These are phyloP conservation scores for Anolis carolinensis DNA, from an alignment of 2,113 vertebrate genomes.

Conservation along the genomic window DNA sequence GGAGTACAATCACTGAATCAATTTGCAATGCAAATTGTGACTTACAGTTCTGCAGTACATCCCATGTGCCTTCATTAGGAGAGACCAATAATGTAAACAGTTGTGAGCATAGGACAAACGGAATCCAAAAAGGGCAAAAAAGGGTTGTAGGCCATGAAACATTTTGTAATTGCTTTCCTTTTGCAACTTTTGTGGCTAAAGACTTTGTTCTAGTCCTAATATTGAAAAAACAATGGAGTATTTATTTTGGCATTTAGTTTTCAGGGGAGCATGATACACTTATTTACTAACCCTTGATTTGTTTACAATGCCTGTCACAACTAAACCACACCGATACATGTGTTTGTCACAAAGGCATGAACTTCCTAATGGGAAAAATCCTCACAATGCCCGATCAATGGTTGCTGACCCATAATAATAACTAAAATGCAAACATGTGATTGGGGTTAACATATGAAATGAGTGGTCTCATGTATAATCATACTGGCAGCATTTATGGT, in stretches of 20 bases:
- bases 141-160: background rate
- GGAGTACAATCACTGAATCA: too few species aligned
- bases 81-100: background rate
- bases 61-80: too few species aligned
- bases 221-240: background rate
- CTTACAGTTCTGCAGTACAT: too few species aligned
- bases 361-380: slow-evolving; percentile 22
- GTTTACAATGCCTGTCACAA: slow-evolving; percentile 37
- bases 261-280: background rate
- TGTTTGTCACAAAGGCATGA: slow-evolving; percentile 15
- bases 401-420: slow-evolving; percentile 46
- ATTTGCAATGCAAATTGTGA: too few species aligned
- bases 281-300: background rate
- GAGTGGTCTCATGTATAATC: slow-evolving; percentile 24
- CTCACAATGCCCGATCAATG: slow-evolving; percentile 13
- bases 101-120: background rate
- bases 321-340: slow-evolving; percentile 25
- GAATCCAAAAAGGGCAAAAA: background rate
- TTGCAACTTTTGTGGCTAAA: background rate
- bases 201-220: background rate
- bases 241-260: background rate
- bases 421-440: slow-evolving; percentile 40
- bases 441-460: slow-evolving; percentile 41
- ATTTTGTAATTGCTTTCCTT: background rate
- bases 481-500: background rate